Base-by-base conservation (phyloP, 1,140 invertebrate genomes). In the Bombus vancouverensis region DNA sequence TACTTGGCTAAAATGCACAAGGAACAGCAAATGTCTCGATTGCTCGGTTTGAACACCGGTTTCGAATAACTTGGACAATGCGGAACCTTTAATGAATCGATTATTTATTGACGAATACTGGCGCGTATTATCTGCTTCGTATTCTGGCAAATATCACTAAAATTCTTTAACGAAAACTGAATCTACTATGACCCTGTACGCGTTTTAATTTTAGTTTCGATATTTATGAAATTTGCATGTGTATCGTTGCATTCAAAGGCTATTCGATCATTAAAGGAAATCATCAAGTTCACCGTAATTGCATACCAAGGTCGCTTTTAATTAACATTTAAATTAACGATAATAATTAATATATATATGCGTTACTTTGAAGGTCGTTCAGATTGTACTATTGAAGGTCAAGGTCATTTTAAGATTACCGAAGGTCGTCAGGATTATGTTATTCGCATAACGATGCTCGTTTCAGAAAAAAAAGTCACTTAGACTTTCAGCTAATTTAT, bases 1-100 rank as follows among this genome's bases (percentile, higher is more conserved):
- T 83, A 53, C 72, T 68, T 70, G 74, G 47, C 70, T 78, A 68
- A 83, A 76, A 83, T n/a, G 59, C 32, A n/a, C 13, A 57, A 37
- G 42, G 66, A 32, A 25, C 53, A n/a, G 28, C n/a, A 39, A 72
- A 32, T 73, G 68, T 57, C 68, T 42, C 68, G 79, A 81, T 59
- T 25, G 5, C 18, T 13, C 37, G 34, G 10, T 18, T 37, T 47
- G 34, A 59, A 75, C 59, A 82, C 81, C 81, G 71, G 81, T 82
- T 82, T 28, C 42, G 18, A 39, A 13, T n/a, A 34, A n/a, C 78
- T 80, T 15, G 70, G 70, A 44, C 72, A 81, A 73, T 62, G 28
- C 39, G 8, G 12, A 34, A 28, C 39, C 34, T 15, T 22, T 28
- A 25, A 34, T 32, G 39, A 34, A 66, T 82, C 70, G 39, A 82